Base-by-base conservation (phyloP, 1,140 invertebrate genomes). In the Drosophila kepulauana region DNA sequence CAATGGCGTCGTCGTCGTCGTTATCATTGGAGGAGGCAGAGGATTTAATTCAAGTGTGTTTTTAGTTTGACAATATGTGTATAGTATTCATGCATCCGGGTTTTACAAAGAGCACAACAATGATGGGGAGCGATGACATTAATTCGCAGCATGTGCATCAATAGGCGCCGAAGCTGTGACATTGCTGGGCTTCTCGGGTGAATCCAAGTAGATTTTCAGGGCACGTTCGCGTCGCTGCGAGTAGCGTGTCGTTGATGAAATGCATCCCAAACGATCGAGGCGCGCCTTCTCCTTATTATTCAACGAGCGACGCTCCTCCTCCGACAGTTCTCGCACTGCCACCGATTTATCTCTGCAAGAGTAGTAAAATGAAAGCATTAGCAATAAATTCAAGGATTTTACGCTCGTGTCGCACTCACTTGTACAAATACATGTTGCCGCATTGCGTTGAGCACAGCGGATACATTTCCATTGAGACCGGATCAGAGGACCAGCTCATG, bases 181-280 rank as follows among this genome's bases (percentile, higher is more conserved):
- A 64, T 76, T 84, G 69, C 56, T 87, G 15, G 86, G 75, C 70
- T 88, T 91, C 48, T 87, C 82, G 43, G 91, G 86, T n/a, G 88
- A 88, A 51, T 96, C 95, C 62, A 96, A 93, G 92, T 96, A 96
- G 79, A 97, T 97, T 93, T 96, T 96, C 30, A 97, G 93, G 3
- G 95, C 95, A 79, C 94, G 94, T 92, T 97, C 96, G 80, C 95
- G 95, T 63, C 95, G 93, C 67, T 94, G 94, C 41, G 92, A 93
- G 61, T 93, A 93, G 54, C 92, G 91, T 61, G 92, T 92, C 59
- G 87, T 91, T 52, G 91, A 90, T 52, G 91, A 90, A 64, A 88
- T 79, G 66, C 85, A 91, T 7, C 91, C 88, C 52, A 91, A 78
- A 63, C 92, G 91, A 69, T 93, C 92, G 64, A 93, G 78, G 28